A percentile compares a stretch with the other conserved stretches of the same genome.
These are phyloP conservation scores for Pterocles gutturalis DNA, from an alignment of 2,113 vertebrate species.

Conservation along the genomic window DNA sequence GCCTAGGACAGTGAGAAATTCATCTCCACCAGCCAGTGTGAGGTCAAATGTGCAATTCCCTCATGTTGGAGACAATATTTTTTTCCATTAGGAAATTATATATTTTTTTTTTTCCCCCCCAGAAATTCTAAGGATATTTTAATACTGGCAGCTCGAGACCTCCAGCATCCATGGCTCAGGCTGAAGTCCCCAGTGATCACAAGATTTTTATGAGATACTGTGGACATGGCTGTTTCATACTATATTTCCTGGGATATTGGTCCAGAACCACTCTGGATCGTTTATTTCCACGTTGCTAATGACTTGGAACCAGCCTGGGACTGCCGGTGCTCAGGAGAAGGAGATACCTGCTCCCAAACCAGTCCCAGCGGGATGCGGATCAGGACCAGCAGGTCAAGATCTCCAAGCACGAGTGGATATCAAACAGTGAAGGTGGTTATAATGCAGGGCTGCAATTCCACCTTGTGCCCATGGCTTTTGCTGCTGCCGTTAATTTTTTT, in stretches of 20 bases:
- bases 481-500: not conserved
- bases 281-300: not conserved
- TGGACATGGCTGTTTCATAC: not conserved
- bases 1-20: not conserved
- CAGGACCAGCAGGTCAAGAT: not conserved
- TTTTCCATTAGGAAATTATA: not conserved
- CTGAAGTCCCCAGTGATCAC: not conserved
- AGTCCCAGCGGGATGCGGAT: fast-evolving
- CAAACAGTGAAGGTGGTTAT: not conserved
- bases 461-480: not conserved
- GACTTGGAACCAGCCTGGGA: not conserved
- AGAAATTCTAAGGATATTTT: not conserved
- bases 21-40: not conserved
- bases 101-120: not conserved
- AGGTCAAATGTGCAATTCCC: not conserved
- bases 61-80: not conserved
- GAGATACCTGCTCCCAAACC: not conserved
- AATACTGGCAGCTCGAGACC: not conserved
- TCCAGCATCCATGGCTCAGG: not conserved
- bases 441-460: not conserved
- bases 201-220: not conserved
- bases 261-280: not conserved
- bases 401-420: not conserved
- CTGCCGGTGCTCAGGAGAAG: fast-evolving
- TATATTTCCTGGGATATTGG: not conserved